A percentile compares a stretch with the other conserved stretches of the same genome.
Evolutionary conservation across 2,888 invertebrate genomes (phyloP).

Genomic region (Hypomecis atomaria): DNA sequence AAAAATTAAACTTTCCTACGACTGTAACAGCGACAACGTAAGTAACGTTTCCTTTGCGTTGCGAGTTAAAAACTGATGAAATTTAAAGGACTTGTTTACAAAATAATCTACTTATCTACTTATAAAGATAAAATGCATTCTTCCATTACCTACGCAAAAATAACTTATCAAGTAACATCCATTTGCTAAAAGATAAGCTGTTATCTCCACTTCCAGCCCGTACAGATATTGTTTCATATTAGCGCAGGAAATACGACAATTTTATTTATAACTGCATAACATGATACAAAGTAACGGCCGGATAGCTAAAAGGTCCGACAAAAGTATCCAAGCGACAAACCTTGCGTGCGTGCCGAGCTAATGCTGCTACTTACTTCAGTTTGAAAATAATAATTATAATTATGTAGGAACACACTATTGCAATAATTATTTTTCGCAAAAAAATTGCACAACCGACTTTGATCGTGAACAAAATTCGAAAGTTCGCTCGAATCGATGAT

Average conservation of each 20-base stretch:
- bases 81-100: neutral
- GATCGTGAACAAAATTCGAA: too few relatives aligned
- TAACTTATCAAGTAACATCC: conserved; percentile 16
- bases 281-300: conserved; percentile 37
- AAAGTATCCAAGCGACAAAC: conserved; percentile 38
- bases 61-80: too few relatives aligned
- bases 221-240: conserved; percentile 32
- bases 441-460: too few relatives aligned
- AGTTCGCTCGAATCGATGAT: too few relatives aligned
- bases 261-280: conserved; percentile 33
- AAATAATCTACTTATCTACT: neutral
- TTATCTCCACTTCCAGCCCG: conserved; percentile 17
- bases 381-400: conserved; percentile 38
- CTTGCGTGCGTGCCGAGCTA: conserved; percentile 52
- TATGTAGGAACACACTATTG: too few relatives aligned
- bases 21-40: too few relatives aligned
- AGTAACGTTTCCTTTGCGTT: too few relatives aligned
- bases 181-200: conserved; percentile 22
- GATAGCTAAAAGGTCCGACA: conserved; percentile 26
- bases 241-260: conserved; percentile 31
- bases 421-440: too few relatives aligned
- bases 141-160: conserved; percentile 17
- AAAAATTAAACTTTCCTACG: too few relatives aligned
- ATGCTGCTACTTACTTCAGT: conserved; percentile 40
- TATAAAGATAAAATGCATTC: conserved; percentile 7